phyloP scores from a whole-genome alignment of 2,888 invertebrate species.

The Agrotis ipsilon region DNA sequence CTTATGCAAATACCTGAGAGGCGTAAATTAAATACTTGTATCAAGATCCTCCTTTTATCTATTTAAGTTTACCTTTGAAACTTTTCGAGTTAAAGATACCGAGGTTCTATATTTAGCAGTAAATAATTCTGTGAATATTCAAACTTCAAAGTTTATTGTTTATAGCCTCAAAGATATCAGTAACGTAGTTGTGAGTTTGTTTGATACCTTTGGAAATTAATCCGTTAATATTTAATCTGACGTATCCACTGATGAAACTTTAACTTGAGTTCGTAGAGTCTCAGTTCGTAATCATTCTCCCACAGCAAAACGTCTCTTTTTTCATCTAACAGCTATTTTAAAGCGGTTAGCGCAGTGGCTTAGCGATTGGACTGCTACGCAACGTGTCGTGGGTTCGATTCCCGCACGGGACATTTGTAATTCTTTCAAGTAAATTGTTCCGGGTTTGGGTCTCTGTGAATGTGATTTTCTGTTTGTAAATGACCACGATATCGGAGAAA shows the following conservation, averaged over 20 bases:
- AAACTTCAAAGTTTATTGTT: constrained; percentile 32
- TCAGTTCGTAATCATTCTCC: neutral
- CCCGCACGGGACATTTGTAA: no score
- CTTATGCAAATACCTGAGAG: constrained; percentile 68
- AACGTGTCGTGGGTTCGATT: no score
- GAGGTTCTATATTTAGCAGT: constrained; percentile 27
- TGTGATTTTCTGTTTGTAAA: no score
- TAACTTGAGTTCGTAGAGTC: neutral
- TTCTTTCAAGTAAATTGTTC: no score
- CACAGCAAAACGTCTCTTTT: neutral
- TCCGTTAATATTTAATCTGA: neutral
- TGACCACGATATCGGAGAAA: no score
- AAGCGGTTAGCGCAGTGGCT: no score
- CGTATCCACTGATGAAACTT: constrained; percentile 9
- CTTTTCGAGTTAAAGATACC: constrained; percentile 20
- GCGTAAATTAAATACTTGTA: constrained; percentile 61
- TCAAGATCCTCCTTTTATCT: constrained; percentile 51
- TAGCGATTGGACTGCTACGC: no score
- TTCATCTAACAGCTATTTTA: no score
- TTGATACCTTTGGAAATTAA: constrained; percentile 6
- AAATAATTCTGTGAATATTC: constrained; percentile 48
- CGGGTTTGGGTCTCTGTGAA: no score
- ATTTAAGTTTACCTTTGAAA: constrained; percentile 37
- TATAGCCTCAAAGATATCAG: constrained; percentile 38
- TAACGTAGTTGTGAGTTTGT: constrained; percentile 23